phyloP scores from a whole-genome alignment of 2,113 vertebrate genomes.

The Esox niger region DNA sequence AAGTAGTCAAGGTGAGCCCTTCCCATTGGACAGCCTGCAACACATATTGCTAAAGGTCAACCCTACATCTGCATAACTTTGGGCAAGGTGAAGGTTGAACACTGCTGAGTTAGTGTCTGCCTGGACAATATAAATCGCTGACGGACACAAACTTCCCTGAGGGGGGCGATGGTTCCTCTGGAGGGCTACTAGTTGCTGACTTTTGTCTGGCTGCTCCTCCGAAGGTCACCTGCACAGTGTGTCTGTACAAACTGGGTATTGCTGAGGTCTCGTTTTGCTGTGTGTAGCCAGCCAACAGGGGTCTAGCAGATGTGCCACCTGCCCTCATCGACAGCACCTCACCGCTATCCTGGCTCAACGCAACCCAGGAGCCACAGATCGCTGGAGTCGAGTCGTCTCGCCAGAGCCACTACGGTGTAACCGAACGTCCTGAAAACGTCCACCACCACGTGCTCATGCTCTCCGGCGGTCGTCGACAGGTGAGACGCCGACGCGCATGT shows the following conservation, averaged over 20 bases:
- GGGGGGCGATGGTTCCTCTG: constrained; percentile 52
- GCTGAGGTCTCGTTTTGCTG: constrained; percentile 23
- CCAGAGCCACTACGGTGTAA: too few relatives aligned
- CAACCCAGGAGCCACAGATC: background rate
- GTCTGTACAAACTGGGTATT: constrained; percentile 48
- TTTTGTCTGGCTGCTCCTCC: constrained; percentile 47
- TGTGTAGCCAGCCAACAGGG: background rate
- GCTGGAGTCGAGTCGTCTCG: background rate
- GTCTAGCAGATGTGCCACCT: constrained; percentile 31
- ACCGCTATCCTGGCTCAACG: background rate
- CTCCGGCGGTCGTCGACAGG: too few relatives aligned
- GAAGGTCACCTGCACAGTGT: constrained; percentile 51
- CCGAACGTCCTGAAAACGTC: too few relatives aligned
- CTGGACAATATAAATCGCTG: constrained; percentile 55
- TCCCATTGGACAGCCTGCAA: too few relatives aligned
- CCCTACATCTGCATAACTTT: constrained; percentile 9
- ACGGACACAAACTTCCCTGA: constrained; percentile 60
- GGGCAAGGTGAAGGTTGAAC: constrained; percentile 32
- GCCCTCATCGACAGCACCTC: background rate
- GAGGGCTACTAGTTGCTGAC: constrained; percentile 55
- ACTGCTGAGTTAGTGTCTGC: constrained; percentile 63
- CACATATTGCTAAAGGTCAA: too few relatives aligned
- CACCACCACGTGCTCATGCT: too few relatives aligned
- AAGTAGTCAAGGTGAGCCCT: too few relatives aligned
- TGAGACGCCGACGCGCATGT: too few relatives aligned